phyloP scores from a whole-genome alignment of 2,113 vertebrate genomes.

The Daphoenositta chrysoptera region DNA sequence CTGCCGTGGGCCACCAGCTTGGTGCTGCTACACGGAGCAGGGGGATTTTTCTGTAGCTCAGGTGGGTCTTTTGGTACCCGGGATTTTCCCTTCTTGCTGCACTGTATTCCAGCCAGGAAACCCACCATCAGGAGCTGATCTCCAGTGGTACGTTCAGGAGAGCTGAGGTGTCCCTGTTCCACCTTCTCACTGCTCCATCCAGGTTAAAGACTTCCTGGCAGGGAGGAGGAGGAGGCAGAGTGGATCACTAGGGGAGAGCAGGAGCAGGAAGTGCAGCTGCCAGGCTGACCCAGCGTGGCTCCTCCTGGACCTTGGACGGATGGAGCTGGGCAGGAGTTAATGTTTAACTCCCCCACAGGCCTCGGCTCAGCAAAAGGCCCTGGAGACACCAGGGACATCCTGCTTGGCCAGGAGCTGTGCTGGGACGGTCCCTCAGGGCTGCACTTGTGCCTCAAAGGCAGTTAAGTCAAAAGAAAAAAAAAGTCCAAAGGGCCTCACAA shows the following conservation, averaged over 20 bases:
- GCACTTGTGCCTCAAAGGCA: not conserved
- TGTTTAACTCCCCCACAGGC: not conserved
- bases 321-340: not conserved
- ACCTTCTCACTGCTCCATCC: not conserved
- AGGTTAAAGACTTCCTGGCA: not conserved
- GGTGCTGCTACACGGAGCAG: rapidly evolving
- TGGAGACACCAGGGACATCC: not conserved
- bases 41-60: not conserved
- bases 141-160: rapidly evolving
- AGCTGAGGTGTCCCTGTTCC: not conserved
- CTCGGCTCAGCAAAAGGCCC: not conserved
- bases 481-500: not conserved
- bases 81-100: not conserved
- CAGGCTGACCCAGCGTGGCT: not conserved
- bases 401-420: not conserved
- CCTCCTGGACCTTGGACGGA: constrained; percentile 14
- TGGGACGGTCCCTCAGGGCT: not conserved
- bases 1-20: rapidly evolving
- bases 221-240: not conserved
- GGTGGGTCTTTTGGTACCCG: not conserved
- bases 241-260: not conserved
- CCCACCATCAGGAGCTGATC: not conserved
- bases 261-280: not conserved
- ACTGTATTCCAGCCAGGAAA: not conserved
- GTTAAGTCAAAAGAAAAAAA: not conserved